Conservation (phyloP, 1,140 invertebrate species). For the Drosophila arizonae region DNA sequence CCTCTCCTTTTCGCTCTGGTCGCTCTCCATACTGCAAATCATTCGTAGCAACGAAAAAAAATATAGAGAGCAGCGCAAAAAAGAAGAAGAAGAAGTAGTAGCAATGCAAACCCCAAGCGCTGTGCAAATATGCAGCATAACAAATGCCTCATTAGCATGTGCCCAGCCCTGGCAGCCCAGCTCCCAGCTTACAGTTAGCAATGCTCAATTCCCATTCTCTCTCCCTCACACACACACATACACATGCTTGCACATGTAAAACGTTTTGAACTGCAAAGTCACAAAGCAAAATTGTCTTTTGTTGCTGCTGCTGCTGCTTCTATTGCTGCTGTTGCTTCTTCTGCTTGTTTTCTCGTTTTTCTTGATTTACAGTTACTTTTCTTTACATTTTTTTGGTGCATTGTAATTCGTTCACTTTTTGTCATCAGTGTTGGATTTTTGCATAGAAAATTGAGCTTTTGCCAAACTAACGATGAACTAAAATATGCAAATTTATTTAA, state of each 20-base stretch:
- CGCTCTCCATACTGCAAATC: slow-evolving; percentile 34
- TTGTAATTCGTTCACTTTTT: slow-evolving; percentile 70
- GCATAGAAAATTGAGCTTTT: slow-evolving; percentile 77
- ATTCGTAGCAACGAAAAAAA: slow-evolving; percentile 50
- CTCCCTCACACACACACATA: not conserved
- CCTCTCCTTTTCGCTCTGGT: not conserved
- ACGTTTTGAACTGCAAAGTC: slow-evolving; percentile 43
- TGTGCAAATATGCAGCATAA: slow-evolving; percentile 60
- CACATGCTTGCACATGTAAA: slow-evolving; percentile 28
- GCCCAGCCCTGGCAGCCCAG: not conserved
- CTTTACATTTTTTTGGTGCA: slow-evolving; percentile 36
- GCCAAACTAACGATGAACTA: slow-evolving; percentile 78
- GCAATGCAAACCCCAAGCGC: slow-evolving; percentile 5
- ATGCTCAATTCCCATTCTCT: not conserved
- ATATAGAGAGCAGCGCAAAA: not conserved
- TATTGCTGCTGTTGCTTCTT: slow-evolving; percentile 5
- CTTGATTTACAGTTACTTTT: slow-evolving; percentile 4
- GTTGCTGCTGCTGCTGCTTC: slow-evolving; percentile 9
- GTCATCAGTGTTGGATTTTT: slow-evolving; percentile 70
- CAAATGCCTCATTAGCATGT: slow-evolving; percentile 73
- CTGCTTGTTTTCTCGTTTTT: slow-evolving; percentile 2
- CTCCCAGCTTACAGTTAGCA: too few species aligned
- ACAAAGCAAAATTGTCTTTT: slow-evolving; percentile 44
- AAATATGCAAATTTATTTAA: slow-evolving; percentile 81
- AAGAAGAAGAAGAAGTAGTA: not conserved